phyloP scores from a whole-genome alignment of 2,797 vertebrate genomes.

The Australoheros facetus region DNA sequence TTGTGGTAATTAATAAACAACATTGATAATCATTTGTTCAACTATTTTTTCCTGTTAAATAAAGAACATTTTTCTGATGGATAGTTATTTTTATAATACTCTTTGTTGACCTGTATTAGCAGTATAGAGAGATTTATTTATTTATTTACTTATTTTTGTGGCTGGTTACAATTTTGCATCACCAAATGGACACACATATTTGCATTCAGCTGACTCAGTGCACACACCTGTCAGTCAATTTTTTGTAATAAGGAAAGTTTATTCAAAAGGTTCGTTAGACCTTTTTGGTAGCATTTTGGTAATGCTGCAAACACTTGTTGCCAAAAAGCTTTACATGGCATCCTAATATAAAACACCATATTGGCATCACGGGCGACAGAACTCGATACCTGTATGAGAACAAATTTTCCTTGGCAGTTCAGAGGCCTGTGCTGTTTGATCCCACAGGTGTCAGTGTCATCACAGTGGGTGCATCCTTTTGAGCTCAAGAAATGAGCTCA shows the following conservation, averaged over 20 bases:
- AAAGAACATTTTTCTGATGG: too few species aligned
- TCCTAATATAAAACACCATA: not conserved
- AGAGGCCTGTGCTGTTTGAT: slow-evolving; percentile 23
- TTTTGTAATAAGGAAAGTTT: not conserved
- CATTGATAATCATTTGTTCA: too few species aligned
- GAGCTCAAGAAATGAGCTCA: slow-evolving; percentile 30
- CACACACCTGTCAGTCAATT: too few species aligned
- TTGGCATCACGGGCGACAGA: not conserved
- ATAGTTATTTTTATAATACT: too few species aligned
- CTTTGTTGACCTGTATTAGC: too few species aligned
- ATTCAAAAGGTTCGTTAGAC: not conserved
- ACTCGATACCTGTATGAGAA: not conserved
- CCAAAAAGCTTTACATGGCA: not conserved
- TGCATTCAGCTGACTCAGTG: too few species aligned
- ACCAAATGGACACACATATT: too few species aligned
- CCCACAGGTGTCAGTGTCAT: slow-evolving; percentile 25
- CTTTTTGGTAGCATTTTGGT: not conserved
- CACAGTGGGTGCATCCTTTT: slow-evolving; percentile 21
- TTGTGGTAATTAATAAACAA: too few species aligned
- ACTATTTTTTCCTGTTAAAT: too few species aligned
- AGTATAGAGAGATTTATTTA: too few species aligned
- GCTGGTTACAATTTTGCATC: too few species aligned
- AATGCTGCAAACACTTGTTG: not conserved
- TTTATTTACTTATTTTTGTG: too few species aligned
- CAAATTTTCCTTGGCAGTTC: not conserved